phyloP scores from a whole-genome alignment of 2,113 vertebrate genomes.

The Lepus europaeus region DNA sequence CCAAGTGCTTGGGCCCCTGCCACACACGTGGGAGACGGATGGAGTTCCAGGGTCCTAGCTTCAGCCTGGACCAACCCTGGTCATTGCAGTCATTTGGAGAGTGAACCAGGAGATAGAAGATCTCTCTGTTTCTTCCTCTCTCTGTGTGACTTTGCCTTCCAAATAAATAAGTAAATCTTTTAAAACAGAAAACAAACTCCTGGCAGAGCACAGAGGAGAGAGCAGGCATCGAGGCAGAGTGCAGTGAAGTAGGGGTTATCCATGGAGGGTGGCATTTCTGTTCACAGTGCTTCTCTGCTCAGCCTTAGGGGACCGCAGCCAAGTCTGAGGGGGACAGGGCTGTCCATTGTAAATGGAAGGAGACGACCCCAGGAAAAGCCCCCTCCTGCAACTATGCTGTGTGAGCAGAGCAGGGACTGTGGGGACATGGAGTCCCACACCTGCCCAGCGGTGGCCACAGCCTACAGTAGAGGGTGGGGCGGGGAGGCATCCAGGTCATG shows the following conservation, averaged over 20 bases:
- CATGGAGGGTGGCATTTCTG: not conserved
- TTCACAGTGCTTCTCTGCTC: not conserved
- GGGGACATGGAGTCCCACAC: not conserved
- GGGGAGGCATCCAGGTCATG: not conserved
- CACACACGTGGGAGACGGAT: no score
- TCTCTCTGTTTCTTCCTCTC: no score
- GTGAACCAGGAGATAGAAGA: no score
- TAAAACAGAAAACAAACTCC: no score
- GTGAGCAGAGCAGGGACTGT: not conserved
- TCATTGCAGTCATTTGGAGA: no score
- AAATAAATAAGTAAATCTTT: no score
- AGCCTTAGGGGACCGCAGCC: not conserved
- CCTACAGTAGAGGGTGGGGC: not conserved
- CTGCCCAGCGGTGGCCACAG: fast-evolving
- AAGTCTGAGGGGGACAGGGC: not conserved
- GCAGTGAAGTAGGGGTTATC: no score
- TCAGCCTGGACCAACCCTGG: no score
- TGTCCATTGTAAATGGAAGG: not conserved
- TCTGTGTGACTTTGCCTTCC: no score
- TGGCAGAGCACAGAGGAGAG: not conserved
- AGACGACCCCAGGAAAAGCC: not conserved
- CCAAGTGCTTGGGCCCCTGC: no score
- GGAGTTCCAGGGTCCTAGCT: no score
- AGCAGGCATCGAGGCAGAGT: not conserved
- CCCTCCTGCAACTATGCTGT: not conserved